Conservation (phyloP, 2,888 invertebrate genomes). For the Bombyx huttoni region DNA sequence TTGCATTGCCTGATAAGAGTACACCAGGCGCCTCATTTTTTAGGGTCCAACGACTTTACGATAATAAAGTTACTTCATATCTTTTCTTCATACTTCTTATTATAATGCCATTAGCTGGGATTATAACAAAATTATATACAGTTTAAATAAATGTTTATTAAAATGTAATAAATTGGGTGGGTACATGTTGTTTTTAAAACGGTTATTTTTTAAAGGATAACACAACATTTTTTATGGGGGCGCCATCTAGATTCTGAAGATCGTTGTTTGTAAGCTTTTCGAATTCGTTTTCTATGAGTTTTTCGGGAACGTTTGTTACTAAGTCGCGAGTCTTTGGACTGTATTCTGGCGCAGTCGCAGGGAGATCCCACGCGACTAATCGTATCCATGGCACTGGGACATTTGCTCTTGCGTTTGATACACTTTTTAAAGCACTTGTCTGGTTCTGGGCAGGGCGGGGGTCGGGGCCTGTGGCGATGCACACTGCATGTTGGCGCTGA, state of each 20-base stretch:
- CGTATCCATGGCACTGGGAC: slow-evolving; percentile 44
- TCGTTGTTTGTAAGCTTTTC: slow-evolving; percentile 27
- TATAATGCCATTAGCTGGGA: background rate
- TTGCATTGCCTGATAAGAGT: no score
- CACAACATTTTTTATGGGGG: slow-evolving; percentile 29
- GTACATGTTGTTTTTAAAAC: background rate
- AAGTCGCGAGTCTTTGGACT: slow-evolving; percentile 31
- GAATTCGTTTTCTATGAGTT: slow-evolving; percentile 33
- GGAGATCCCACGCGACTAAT: slow-evolving; percentile 29
- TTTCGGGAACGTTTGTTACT: slow-evolving; percentile 19
- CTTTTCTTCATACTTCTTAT: no score
- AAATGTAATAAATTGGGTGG: background rate
- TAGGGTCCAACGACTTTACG: no score
- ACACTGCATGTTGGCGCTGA: slow-evolving; percentile 48
- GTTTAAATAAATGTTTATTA: no score
- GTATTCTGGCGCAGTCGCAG: slow-evolving; percentile 37
- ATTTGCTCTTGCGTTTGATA: slow-evolving; percentile 34
- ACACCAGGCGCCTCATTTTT: no score
- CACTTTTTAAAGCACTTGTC: slow-evolving; percentile 47
- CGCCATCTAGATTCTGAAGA: slow-evolving; percentile 39
- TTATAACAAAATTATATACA: background rate
- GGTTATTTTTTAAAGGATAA: slow-evolving; percentile 23
- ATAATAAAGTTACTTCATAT: background rate
- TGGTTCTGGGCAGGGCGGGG: slow-evolving; percentile 45
- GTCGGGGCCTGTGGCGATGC: slow-evolving; percentile 46